Conservation (phyloP, 2,888 invertebrate species). For the Xylocampa areola region DNA sequence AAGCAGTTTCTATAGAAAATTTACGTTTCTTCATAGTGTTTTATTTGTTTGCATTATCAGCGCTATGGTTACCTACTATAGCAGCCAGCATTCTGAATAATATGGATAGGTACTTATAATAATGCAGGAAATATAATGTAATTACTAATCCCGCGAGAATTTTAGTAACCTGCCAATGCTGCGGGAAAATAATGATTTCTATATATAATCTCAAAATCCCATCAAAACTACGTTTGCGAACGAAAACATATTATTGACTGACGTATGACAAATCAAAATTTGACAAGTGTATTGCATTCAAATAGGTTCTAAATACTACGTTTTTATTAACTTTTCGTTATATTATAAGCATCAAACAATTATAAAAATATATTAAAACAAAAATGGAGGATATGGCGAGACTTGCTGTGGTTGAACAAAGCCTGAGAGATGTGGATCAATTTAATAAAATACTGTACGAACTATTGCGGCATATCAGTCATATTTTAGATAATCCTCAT, state of each 20-base stretch:
- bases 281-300: slow-evolving; percentile 74
- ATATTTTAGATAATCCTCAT: slow-evolving; percentile 82
- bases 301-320: slow-evolving; percentile 59
- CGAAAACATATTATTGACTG: too few species aligned
- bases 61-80: slow-evolving; percentile 47
- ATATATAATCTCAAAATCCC: too few species aligned
- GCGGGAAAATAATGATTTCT: too few species aligned
- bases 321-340: slow-evolving; percentile 43
- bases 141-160: too few species aligned
- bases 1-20: slow-evolving; percentile 47
- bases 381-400: slow-evolving; percentile 86
- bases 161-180: too few species aligned
- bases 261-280: slow-evolving; percentile 82
- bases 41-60: slow-evolving; percentile 42
- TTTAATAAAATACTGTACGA: slow-evolving; percentile 76
- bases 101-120: too few species aligned
- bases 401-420: slow-evolving; percentile 82
- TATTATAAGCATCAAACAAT: slow-evolving; percentile 33
- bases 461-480: slow-evolving; percentile 72
- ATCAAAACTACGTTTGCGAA: slow-evolving; percentile 56
- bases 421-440: slow-evolving; percentile 69
- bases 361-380: slow-evolving; percentile 40
- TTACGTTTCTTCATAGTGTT: slow-evolving; percentile 51
- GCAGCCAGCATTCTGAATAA: too few species aligned
- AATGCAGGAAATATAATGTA: too few species aligned